Conservation (phyloP, 1,140 invertebrate species). For the Ctenoplectra terminalis region DNA sequence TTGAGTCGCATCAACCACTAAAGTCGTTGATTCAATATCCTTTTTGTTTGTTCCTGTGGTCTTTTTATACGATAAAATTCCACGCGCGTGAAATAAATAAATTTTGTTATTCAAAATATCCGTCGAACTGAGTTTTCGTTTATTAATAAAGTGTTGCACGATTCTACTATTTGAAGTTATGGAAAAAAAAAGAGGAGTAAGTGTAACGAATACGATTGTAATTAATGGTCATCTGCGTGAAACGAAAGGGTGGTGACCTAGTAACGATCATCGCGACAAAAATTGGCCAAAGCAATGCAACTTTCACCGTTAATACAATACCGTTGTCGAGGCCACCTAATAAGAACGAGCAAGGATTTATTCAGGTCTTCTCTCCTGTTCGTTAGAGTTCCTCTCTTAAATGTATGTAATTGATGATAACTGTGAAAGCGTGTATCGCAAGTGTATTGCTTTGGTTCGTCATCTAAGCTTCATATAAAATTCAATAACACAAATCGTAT, state of each 20-base stretch:
- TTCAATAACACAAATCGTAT: no score
- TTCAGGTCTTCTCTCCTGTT: conserved; percentile 3
- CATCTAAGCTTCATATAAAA: no score
- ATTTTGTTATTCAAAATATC: background rate
- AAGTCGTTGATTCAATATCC: no score
- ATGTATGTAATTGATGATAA: conserved; percentile 7
- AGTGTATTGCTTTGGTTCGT: background rate
- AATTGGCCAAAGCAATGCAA: background rate
- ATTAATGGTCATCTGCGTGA: background rate
- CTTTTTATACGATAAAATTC: no score
- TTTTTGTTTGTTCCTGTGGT: no score
- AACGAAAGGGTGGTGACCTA: background rate
- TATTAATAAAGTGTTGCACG: no score
- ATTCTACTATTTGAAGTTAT: no score
- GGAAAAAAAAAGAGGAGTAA: background rate
- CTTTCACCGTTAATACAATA: conserved; percentile 28
- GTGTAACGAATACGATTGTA: background rate
- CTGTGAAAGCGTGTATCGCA: background rate
- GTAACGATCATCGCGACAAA: conserved; percentile 19
- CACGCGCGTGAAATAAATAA: no score
- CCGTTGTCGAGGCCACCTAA: background rate
- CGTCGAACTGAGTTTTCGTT: no score
- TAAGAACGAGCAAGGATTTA: background rate
- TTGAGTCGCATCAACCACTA: no score
- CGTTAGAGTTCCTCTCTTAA: conserved; percentile 26